phyloP scores from a whole-genome alignment of 2,888 invertebrate genomes.

The Eulithis prunata region DNA sequence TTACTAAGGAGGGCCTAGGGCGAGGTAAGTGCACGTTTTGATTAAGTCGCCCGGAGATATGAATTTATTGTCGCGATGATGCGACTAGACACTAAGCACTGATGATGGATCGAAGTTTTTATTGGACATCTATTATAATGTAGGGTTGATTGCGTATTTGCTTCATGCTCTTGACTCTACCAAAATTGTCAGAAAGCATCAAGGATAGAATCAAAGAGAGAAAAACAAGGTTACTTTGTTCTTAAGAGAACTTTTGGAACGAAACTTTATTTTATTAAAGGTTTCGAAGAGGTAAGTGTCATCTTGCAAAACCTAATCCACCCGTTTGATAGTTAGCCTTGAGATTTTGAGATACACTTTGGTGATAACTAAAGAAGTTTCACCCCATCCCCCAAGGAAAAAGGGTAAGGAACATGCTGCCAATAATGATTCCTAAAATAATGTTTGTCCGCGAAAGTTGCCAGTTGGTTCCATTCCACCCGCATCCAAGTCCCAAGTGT shows the following conservation, averaged over 20 bases:
- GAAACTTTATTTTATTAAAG: no score
- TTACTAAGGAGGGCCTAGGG: constrained; percentile 37
- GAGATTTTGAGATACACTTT: not conserved
- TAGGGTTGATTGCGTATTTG: constrained; percentile 16
- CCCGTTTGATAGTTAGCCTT: not conserved
- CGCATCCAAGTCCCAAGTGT: constrained; percentile 76
- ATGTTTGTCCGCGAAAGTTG: constrained; percentile 66
- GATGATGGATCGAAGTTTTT: constrained; percentile 58
- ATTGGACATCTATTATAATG: constrained; percentile 48
- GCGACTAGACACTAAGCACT: constrained; percentile 55
- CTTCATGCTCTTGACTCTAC: constrained; percentile 13
- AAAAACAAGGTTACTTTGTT: no score
- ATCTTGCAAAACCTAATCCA: no score
- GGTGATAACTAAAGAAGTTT: constrained; percentile 12
- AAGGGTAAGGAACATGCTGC: constrained; percentile 40
- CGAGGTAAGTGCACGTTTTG: constrained; percentile 72
- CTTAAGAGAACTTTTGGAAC: no score
- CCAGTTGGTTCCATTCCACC: constrained; percentile 77
- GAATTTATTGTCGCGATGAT: constrained; percentile 69
- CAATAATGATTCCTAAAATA: constrained; percentile 50
- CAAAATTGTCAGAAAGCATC: no score
- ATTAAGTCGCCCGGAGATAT: constrained; percentile 75
- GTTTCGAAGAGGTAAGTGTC: no score
- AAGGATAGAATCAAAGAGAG: no score
- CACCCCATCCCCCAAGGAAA: constrained; percentile 27